A percentile compares a stretch with the other conserved stretches of the same genome.
phyloP scores from a whole-genome alignment of 2,113 vertebrate genomes.

The Synchiropus splendidus region DNA sequence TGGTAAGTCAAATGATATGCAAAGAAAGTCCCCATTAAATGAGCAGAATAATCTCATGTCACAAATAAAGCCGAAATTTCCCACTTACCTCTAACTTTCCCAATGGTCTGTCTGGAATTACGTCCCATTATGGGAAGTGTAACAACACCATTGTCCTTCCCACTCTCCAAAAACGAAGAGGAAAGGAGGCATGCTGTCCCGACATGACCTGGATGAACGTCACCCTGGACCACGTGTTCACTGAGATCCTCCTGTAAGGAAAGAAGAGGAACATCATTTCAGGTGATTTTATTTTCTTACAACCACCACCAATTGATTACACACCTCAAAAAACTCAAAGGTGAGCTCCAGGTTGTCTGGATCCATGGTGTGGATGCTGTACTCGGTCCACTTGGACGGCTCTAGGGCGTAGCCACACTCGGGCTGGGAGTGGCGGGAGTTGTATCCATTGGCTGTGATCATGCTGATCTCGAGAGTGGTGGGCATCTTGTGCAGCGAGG shows the following conservation, averaged over 20 bases:
- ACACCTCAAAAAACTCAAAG: conserved; percentile 97
- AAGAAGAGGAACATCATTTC: not conserved
- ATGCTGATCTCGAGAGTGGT: conserved; percentile 82
- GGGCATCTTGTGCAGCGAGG: conserved; percentile 75
- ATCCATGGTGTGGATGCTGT: conserved; percentile 92
- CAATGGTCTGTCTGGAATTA: conserved; percentile 85
- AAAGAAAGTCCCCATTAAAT: no score
- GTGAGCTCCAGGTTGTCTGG: conserved; percentile 92
- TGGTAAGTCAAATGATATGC: no score
- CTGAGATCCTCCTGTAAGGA: conserved; percentile 81
- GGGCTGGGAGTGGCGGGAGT: conserved; percentile 85
- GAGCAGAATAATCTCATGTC: no score
- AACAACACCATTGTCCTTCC: conserved; percentile 77
- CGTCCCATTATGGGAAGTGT: conserved; percentile 93
- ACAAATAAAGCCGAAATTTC: no score
- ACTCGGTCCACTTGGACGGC: conserved; percentile 82
- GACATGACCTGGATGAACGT: conserved; percentile 78
- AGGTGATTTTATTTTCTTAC: not conserved
- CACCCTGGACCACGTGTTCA: conserved; percentile 79
- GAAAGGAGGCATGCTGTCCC: conserved; percentile 90
- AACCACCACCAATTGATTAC: not conserved
- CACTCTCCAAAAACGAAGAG: conserved; percentile 78
- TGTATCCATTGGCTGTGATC: conserved; percentile 78
- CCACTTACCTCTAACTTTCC: conserved; percentile 88
- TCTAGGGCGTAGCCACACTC: conserved; percentile 89